Base-by-base conservation (phyloP, 2,888 invertebrate genomes). In the Dermolepida albohirtum region DNA sequence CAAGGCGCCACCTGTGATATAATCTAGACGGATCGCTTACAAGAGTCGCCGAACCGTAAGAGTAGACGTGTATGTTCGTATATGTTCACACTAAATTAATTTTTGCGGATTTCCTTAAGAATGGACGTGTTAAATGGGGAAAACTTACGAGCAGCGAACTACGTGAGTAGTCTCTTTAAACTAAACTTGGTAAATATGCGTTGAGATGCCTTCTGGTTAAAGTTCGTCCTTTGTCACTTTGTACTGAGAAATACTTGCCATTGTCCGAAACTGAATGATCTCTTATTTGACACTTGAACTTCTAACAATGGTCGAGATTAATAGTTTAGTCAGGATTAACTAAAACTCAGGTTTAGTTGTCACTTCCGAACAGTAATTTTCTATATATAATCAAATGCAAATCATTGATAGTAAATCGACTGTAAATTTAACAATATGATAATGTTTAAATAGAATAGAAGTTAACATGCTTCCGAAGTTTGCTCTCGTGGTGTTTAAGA, bases 241-340 rank as follows among this genome's bases (percentile, higher is more conserved):
- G 64, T 54, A 54, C 50, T 27, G 43, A 67, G 69, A 70, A 73
- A 73, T 73, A 69, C 68, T 52, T 64, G 59, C 65, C 65, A 71
- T 71, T 71, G 70, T 71, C 67, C 64, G 70, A 68, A 70, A 70
- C 68, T 72, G 69, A 69, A 72, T 71, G 72, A 74, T 71, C 71
- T 70, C 72, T 70, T 69, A 66, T 66, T 71, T 74, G 74, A 70
- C 74, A 74, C 73, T 74, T 73, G 70, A 74, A 74, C 70, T 73
- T 66, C 66, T 71, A 71, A 75, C 74, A 75, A 76, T 75, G 70
- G 75, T 67, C 64, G 68, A 73, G 74, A 74, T 72, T 72, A 74
- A 74, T 74, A 69, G 72, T 69, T 70, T 7, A 47, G 40, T 47
- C 47, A 41, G 57, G 55, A 62, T 55, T 41, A 54, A 50, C 55